Evolutionary conservation across 2,113 vertebrate species (phyloP), one percentile per base, ranked within the genome.

Genomic region (Sinosuthora webbiana): DNA sequence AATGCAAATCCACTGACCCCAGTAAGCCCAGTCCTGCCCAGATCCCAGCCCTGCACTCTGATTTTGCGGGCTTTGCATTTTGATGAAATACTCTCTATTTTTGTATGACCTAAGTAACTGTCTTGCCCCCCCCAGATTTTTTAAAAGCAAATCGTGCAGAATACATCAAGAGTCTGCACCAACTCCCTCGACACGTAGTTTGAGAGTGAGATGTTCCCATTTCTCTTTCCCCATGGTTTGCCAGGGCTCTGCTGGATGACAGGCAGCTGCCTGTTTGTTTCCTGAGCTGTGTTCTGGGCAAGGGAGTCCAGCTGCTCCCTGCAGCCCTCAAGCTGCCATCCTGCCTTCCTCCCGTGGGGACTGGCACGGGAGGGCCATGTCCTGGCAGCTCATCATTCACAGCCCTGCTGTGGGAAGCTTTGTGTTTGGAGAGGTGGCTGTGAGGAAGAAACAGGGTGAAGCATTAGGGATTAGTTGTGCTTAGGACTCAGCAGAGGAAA

Each of bases 141-240:
- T 50, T 13, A 4, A 30, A 69, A 74, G 63, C 30, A 86, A 41
- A 16, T 33, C 0, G 0, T 12, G 7, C 30, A 22, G 57, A 89
- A 56, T 16, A 53, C 42, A 57, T 16, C 19, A 49, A 37, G 55
- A 65, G 13, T 22, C 74, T 59, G 41, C 65, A 64, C 30, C 41
- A 44, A 4, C 62, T 92, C 91, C 52, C 45, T 39, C 16, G 1
- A 10, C 0, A 0, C 0, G 1, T 6, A 20, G 33, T 57, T 63
- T 47, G 52, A 52, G 9, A 77, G 42, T 1, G 31, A 47, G 67
- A 41, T 31, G 57, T 63, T 89, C 50, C 25, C 53, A 42, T 41
- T 22, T 41, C 45, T 76, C 62, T 52, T 65, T 79, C 52, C 52
- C 65, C 41, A 15, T 0, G 0, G 15, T 52, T 55, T 75, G 21